phyloP scores from a whole-genome alignment of 2,113 vertebrate genomes.

The Alligator mississippiensis region DNA sequence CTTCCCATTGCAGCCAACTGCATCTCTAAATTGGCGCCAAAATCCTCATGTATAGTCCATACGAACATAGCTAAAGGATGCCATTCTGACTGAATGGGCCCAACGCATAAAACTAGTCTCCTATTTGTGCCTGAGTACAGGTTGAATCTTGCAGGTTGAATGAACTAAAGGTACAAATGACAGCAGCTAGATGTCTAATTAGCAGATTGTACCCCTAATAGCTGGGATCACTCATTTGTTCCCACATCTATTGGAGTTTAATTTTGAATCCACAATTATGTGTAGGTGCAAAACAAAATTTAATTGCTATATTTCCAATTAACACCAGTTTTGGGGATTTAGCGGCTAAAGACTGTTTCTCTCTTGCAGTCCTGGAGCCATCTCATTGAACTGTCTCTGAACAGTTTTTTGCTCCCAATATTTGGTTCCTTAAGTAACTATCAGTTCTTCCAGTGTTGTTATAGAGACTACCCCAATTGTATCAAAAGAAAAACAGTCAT shows the following conservation, averaged over 20 bases:
- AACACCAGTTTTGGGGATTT: conserved; percentile 1
- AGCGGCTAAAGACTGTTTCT: neutral
- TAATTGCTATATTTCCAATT: neutral
- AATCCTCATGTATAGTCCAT: neutral
- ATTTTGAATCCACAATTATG: neutral
- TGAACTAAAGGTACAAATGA: neutral
- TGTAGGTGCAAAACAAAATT: neutral
- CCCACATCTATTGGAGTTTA: neutral
- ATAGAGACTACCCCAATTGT: conserved; percentile 11
- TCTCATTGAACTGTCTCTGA: conserved; percentile 31
- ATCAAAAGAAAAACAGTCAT: neutral
- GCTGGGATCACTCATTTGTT: neutral
- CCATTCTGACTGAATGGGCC: conserved; percentile 27
- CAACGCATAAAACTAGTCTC: conserved; percentile 6
- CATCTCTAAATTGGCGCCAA: neutral
- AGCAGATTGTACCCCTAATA: neutral
- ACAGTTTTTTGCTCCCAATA: conserved; percentile 55
- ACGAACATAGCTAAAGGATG: neutral
- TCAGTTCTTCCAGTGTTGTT: conserved; percentile 39
- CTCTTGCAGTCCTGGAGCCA: neutral
- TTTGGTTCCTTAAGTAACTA: conserved; percentile 33
- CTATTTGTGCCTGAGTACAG: conserved; percentile 33
- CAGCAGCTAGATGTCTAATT: conserved; percentile 17
- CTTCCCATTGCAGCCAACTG: neutral
- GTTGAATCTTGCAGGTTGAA: conserved; percentile 28